Evolutionary conservation across 2,888 invertebrate species (phyloP).

Genomic region (Eudemis profundana): DNA sequence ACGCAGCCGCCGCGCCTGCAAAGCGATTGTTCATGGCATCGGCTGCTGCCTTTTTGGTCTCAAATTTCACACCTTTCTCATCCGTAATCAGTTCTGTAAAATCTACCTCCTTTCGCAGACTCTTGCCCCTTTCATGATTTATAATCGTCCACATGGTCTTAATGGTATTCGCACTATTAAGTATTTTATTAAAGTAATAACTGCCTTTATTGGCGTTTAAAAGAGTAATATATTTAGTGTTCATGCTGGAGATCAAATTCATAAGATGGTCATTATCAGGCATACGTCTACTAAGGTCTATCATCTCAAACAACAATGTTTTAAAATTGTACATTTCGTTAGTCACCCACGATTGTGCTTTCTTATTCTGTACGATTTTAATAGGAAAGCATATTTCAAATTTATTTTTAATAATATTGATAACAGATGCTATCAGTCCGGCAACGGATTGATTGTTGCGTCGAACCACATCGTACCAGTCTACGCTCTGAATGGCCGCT

Average conservation of each 20-base stretch:
- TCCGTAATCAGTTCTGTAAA: background rate
- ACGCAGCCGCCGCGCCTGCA: conserved; percentile 17
- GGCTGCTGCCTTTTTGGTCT: background rate
- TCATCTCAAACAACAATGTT: conserved; percentile 1
- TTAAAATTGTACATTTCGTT: background rate
- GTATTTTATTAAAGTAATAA: background rate
- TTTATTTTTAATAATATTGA: conserved; percentile 2
- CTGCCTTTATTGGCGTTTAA: background rate
- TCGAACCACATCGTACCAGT: background rate
- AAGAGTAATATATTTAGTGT: background rate
- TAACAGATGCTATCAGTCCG: background rate
- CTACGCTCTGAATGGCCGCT: background rate
- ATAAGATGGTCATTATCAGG: background rate
- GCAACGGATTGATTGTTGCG: background rate
- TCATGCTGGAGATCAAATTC: background rate
- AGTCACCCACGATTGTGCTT: background rate
- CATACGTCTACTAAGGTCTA: background rate
- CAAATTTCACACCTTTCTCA: background rate
- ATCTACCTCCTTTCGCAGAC: background rate
- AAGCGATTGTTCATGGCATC: conserved; percentile 11
- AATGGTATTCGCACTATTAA: background rate
- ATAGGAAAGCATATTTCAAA: conserved; percentile 3
- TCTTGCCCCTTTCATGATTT: background rate
- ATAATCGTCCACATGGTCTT: background rate
- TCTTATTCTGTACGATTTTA: background rate